Conservation (phyloP, 2,797 vertebrate species). For the Enteromius unitaeniatus region DNA sequence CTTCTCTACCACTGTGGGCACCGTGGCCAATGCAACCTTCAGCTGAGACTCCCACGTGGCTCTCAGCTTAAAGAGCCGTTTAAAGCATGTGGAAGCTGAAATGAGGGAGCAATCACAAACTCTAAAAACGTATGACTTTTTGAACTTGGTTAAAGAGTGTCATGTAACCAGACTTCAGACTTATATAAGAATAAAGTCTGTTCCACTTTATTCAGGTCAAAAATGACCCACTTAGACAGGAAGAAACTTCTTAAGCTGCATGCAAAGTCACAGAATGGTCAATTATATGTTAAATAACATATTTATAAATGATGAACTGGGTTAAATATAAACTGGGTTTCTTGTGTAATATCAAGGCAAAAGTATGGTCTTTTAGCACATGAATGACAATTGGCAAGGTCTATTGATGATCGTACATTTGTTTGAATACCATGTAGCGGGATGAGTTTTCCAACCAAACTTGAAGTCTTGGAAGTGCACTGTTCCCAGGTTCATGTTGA, state of each 20-base stretch:
- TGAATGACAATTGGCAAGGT: constrained; percentile 57
- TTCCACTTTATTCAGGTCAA: not conserved
- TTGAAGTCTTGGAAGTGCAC: constrained; percentile 49
- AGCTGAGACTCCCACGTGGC: constrained; percentile 46
- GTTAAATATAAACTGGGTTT: not conserved
- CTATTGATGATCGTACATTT: not conserved
- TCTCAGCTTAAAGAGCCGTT: constrained; percentile 2
- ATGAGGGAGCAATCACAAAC: constrained; percentile 13
- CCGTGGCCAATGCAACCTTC: constrained; percentile 52
- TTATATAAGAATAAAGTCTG: not conserved
- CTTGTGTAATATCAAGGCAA: constrained; percentile 58
- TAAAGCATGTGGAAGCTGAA: constrained; percentile 4
- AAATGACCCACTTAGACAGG: not conserved
- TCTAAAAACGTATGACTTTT: constrained; percentile 12
- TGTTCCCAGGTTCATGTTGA: constrained; percentile 58
- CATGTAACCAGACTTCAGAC: not conserved
- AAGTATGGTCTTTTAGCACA: constrained; percentile 64
- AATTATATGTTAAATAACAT: not conserved
- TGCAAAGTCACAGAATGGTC: not conserved
- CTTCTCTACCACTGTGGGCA: constrained; percentile 51
- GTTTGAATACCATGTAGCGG: not conserved
- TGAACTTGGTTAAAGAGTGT: constrained; percentile 4
- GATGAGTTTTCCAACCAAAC: constrained; percentile 1
- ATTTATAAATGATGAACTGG: not conserved
- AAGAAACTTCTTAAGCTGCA: not conserved